Conservation (phyloP, 1,140 invertebrate species). For the Babylonia areolata region DNA sequence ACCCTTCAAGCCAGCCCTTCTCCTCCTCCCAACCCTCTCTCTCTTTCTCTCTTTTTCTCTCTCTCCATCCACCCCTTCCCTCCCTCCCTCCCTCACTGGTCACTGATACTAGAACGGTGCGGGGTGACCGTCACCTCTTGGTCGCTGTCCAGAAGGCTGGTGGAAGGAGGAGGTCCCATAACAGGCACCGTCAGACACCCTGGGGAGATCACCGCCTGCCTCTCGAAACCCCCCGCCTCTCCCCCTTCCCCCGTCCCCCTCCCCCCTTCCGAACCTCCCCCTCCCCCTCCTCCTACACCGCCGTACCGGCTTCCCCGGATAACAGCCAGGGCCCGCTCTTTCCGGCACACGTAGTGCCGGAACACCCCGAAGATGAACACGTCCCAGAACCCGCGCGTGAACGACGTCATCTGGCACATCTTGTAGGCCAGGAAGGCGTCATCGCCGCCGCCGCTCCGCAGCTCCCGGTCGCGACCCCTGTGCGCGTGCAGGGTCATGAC, state of each 20-base stretch:
- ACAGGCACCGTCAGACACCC: slow-evolving; percentile 40
- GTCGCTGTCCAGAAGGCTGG: slow-evolving; percentile 54
- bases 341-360: slow-evolving; percentile 61
- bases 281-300: too few species aligned
- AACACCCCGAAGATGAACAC: slow-evolving; percentile 62
- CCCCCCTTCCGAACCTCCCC: not conserved
- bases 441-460: not conserved
- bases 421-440: slow-evolving; percentile 34
- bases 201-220: not conserved
- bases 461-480: slow-evolving; percentile 29
- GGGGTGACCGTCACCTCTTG: slow-evolving; percentile 24
- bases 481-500: slow-evolving; percentile 42
- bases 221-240: not conserved
- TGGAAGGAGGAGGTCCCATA: slow-evolving; percentile 35
- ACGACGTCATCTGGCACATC: slow-evolving; percentile 46
- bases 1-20: too few species aligned
- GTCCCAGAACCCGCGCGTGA: slow-evolving; percentile 63
- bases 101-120: slow-evolving; percentile 8
- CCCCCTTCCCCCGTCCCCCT: not conserved
- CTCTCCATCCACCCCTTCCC: too few species aligned
- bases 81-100: not conserved
- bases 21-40: too few species aligned
- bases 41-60: too few species aligned
- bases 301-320: slow-evolving; percentile 50
- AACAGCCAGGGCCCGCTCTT: slow-evolving; percentile 51